phyloP scores from a whole-genome alignment of 2,888 invertebrate species.

The Macrosiphum euphorbiae region DNA sequence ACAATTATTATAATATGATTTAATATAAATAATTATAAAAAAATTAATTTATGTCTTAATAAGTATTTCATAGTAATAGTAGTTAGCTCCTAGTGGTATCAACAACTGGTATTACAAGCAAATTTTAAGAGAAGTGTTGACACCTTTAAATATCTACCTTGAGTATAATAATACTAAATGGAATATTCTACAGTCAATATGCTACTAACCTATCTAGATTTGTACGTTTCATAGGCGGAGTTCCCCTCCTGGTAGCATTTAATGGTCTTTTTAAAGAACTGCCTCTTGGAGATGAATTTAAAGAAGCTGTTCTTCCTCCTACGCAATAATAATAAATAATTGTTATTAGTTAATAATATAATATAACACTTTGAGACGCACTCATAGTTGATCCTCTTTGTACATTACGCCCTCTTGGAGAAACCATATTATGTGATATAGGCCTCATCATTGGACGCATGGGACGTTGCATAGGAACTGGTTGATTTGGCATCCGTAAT shows the following conservation, averaged over 20 bases:
- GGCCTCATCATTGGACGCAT: conserved; percentile 49
- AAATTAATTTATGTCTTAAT: background rate
- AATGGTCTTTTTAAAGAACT: conserved; percentile 38
- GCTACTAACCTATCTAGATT: conserved; percentile 38
- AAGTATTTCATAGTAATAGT: background rate
- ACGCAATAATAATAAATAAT: background rate
- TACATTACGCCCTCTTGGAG: conserved; percentile 34
- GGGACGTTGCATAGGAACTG: conserved; percentile 46
- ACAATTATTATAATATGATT: no score
- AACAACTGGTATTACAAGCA: background rate
- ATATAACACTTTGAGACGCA: background rate
- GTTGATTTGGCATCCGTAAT: conserved; percentile 44
- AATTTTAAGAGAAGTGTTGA: background rate
- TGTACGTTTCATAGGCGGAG: conserved; percentile 34
- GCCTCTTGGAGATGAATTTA: conserved; percentile 24
- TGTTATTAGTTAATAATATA: background rate
- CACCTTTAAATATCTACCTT: background rate
- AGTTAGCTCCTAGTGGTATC: background rate
- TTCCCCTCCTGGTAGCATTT: background rate
- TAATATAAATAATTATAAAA: background rate
- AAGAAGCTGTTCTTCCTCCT: conserved; percentile 46
- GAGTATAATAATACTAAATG: background rate
- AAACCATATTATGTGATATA: background rate
- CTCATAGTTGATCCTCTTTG: conserved; percentile 34
- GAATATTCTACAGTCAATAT: background rate